A percentile compares a stretch with the other conserved stretches of the same genome.
phyloP scores from a whole-genome alignment of 2,113 vertebrate species.

The Ia io region DNA sequence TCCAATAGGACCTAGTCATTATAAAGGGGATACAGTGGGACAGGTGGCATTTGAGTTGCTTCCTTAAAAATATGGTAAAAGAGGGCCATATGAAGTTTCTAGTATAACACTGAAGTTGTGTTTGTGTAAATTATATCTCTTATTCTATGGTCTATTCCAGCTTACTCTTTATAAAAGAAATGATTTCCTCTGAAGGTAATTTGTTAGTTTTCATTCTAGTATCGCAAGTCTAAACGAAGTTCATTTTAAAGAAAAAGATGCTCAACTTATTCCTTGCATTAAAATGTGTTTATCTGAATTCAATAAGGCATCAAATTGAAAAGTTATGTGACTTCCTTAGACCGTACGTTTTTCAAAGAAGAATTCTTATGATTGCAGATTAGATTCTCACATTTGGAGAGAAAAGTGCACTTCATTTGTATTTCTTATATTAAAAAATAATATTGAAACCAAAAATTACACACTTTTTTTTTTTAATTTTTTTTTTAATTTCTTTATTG shows the following conservation, averaged over 20 bases:
- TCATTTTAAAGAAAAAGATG: not conserved
- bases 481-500: too few relatives aligned
- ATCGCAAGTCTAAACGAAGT: not conserved
- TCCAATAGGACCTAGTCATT: not conserved
- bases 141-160: not conserved
- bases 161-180: not conserved
- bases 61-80: not conserved
- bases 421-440: not conserved
- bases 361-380: not conserved
- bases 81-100: not conserved
- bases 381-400: not conserved
- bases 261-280: not conserved
- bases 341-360: constrained; percentile 8
- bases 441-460: not conserved
- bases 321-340: not conserved
- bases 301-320: not conserved
- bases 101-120: not conserved
- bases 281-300: not conserved
- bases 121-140: not conserved
- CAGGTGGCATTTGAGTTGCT: not conserved
- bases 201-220: not conserved
- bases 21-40: not conserved
- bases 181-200: not conserved
- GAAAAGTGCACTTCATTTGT: not conserved
- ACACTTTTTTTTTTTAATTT: not conserved